A percentile compares a stretch with the other conserved stretches of the same genome.
phyloP scores from a whole-genome alignment of 1,140 invertebrate genomes.

The Ceratina calcarata region DNA sequence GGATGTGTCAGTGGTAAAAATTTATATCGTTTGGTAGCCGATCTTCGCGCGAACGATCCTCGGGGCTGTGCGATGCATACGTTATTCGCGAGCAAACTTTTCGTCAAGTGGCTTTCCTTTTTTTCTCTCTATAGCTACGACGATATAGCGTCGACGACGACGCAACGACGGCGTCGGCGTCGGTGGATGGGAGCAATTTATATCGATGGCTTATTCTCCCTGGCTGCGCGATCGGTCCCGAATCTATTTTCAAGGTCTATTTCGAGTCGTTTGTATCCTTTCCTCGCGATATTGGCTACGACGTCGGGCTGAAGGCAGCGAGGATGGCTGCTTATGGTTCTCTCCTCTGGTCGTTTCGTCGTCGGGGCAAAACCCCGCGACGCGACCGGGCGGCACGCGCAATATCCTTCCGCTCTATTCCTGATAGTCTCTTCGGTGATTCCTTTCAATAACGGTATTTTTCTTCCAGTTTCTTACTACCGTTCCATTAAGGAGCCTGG shows the following conservation, averaged over 20 bases:
- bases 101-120: constrained; percentile 7
- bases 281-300: constrained; percentile 55
- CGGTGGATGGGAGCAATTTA: constrained; percentile 55
- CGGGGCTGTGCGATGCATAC: constrained; percentile 5
- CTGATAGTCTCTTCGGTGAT: constrained; percentile 31
- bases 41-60: background rate
- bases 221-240: constrained; percentile 50
- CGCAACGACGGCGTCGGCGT: constrained; percentile 19
- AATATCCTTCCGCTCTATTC: constrained; percentile 33
- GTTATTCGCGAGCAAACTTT: constrained; percentile 52
- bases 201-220: constrained; percentile 61
- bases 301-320: constrained; percentile 36
- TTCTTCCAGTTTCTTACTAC: constrained; percentile 47
- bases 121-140: background rate
- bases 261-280: constrained; percentile 60
- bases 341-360: constrained; percentile 46
- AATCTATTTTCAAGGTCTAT: constrained; percentile 67
- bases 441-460: constrained; percentile 50
- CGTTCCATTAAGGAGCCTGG: constrained; percentile 29
- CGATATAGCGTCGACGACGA: constrained; percentile 20
- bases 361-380: constrained; percentile 18
- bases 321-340: constrained; percentile 52
- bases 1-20: constrained; percentile 23
- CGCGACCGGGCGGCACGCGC: constrained; percentile 17
- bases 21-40: background rate